phyloP scores from a whole-genome alignment of 2,113 vertebrate genomes.

The Brachyhypopomus occidentalis region DNA sequence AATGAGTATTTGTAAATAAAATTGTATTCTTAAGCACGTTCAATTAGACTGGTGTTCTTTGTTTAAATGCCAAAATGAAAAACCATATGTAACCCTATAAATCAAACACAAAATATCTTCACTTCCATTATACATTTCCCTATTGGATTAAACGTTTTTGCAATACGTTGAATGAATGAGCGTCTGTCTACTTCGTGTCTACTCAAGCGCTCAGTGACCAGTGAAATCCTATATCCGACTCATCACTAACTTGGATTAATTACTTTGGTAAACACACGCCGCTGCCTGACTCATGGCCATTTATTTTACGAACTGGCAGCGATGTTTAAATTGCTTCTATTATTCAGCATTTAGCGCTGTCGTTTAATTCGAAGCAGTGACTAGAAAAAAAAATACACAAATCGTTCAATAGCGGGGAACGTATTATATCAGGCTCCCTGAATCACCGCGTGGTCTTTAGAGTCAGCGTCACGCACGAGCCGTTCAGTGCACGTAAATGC shows the following conservation, averaged over 20 bases:
- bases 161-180: neutral
- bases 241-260: neutral
- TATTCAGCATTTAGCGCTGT: neutral
- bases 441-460: neutral
- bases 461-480: neutral
- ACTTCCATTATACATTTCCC: too few species aligned
- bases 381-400: neutral
- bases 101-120: too few species aligned
- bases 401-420: neutral
- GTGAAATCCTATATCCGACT: neutral
- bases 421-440: neutral
- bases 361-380: neutral
- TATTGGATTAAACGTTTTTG: neutral
- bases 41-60: too few species aligned
- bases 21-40: neutral
- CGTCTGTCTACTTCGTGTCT: neutral
- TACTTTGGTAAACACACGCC: neutral
- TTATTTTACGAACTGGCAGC: neutral
- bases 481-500: neutral
- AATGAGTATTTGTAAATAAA: conserved; percentile 25
- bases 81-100: too few species aligned
- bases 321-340: neutral
- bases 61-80: too few species aligned
- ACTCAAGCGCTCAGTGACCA: neutral
- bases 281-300: neutral